phyloP scores from a whole-genome alignment of 2,888 invertebrate species.

The Pammene aurita region DNA sequence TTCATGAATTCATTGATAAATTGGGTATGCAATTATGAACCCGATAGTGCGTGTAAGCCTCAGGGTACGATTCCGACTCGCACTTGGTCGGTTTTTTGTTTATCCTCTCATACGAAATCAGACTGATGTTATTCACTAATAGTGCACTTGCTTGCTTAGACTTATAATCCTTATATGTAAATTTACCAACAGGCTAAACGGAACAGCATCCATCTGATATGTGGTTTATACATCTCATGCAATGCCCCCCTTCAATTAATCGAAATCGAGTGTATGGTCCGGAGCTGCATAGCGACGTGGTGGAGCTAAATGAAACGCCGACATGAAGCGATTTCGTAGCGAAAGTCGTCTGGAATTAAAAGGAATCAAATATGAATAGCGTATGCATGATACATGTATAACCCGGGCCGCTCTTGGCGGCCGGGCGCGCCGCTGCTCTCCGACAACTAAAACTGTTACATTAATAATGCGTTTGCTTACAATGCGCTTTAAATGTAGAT shows the following conservation, averaged over 20 bases:
- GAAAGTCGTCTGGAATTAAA: slow-evolving; percentile 80
- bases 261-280: slow-evolving; percentile 33
- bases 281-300: slow-evolving; percentile 27
- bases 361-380: slow-evolving; percentile 81
- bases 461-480: slow-evolving; percentile 83
- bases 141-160: neutral
- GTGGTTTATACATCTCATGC: slow-evolving; percentile 23
- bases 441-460: slow-evolving; percentile 82
- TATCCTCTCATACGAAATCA: too few species aligned
- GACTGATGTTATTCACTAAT: neutral
- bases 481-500: slow-evolving; percentile 84
- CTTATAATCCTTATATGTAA: neutral
- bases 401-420: slow-evolving; percentile 67
- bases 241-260: slow-evolving; percentile 33
- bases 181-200: neutral
- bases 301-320: slow-evolving; percentile 55
- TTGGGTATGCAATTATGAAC: too few species aligned
- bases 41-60: too few species aligned
- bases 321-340: slow-evolving; percentile 54
- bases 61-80: too few species aligned
- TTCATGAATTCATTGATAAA: too few species aligned
- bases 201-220: slow-evolving; percentile 21
- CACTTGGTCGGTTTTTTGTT: too few species aligned
- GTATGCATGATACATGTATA: slow-evolving; percentile 79
- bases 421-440: slow-evolving; percentile 72